A percentile compares a stretch with the other conserved stretches of the same genome.
Conservation (phyloP, 2,888 invertebrate species). For the Melanophora roralis region DNA sequence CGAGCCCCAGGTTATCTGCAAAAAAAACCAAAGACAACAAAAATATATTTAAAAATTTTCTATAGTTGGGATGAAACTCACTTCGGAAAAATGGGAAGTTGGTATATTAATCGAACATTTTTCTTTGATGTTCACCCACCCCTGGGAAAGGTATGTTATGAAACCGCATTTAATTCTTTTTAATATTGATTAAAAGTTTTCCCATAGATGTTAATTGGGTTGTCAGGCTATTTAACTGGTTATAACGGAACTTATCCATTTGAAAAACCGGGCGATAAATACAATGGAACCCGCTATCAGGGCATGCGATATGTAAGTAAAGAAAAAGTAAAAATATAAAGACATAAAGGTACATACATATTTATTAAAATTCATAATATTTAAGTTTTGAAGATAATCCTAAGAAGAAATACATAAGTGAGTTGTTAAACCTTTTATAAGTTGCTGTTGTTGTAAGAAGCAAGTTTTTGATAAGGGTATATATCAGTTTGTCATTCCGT, state of each 20-base stretch:
- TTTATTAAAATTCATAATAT: no score
- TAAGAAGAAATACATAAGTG: no score
- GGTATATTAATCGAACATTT: slow-evolving; percentile 98
- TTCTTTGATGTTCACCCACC: slow-evolving; percentile 99
- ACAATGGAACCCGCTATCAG: slow-evolving; percentile 89
- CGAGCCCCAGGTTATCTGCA: no score
- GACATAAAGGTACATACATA: no score
- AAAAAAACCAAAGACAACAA: not conserved
- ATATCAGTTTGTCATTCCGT: no score
- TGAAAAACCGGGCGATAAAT: slow-evolving; percentile 97
- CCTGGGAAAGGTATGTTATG: slow-evolving; percentile 88
- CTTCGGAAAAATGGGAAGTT: slow-evolving; percentile 99
- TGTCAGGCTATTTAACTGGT: slow-evolving; percentile 93
- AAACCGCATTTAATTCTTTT: not conserved
- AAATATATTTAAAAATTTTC: slow-evolving; percentile 64
- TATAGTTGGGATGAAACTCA: slow-evolving; percentile 97
- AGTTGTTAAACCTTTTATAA: no score
- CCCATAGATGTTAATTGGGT: slow-evolving; percentile 92
- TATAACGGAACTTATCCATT: slow-evolving; percentile 97
- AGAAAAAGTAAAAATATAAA: no score
- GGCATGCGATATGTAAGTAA: slow-evolving; percentile 93
- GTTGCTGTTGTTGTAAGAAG: no score
- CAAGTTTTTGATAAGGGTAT: no score
- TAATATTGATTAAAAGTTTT: not conserved
- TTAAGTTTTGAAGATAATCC: no score